Conservation (phyloP, 2,888 invertebrate genomes). For the Eilema caniola region DNA sequence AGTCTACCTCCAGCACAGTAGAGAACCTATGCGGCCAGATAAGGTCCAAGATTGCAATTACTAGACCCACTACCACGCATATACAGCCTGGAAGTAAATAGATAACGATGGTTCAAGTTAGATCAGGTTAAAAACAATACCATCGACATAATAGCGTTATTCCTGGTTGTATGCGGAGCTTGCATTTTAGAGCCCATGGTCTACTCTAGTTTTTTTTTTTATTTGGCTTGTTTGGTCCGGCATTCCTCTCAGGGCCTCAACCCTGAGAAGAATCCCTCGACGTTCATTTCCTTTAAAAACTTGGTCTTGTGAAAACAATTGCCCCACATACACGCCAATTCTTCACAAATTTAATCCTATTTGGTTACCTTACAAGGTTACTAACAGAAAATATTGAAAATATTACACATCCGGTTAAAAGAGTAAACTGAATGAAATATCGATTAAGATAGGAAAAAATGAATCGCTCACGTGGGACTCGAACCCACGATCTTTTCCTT, state of each 20-base stretch:
- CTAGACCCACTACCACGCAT: constrained; percentile 92
- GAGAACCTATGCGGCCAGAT: constrained; percentile 97
- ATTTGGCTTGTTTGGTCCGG: no score
- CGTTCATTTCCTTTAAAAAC: not conserved
- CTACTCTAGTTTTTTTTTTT: not conserved
- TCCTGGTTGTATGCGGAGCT: not conserved
- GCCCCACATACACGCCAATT: no score
- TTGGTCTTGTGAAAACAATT: not conserved
- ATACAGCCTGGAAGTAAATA: constrained; percentile 88
- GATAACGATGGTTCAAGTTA: not conserved
- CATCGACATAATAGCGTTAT: not conserved
- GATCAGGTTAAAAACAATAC: not conserved
- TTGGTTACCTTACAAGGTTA: no score
- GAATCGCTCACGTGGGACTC: no score
- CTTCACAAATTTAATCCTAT: no score
- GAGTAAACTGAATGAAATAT: no score
- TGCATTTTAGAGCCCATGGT: not conserved
- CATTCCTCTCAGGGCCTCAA: no score
- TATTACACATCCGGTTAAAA: no score
- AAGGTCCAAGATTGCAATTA: constrained; percentile 92
- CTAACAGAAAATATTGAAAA: no score
- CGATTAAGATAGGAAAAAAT: no score
- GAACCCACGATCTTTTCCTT: no score
- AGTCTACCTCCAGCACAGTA: constrained; percentile 96
- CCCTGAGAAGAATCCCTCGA: no score